phyloP scores from a whole-genome alignment of 1,140 invertebrate species.

The Sipha flava region DNA sequence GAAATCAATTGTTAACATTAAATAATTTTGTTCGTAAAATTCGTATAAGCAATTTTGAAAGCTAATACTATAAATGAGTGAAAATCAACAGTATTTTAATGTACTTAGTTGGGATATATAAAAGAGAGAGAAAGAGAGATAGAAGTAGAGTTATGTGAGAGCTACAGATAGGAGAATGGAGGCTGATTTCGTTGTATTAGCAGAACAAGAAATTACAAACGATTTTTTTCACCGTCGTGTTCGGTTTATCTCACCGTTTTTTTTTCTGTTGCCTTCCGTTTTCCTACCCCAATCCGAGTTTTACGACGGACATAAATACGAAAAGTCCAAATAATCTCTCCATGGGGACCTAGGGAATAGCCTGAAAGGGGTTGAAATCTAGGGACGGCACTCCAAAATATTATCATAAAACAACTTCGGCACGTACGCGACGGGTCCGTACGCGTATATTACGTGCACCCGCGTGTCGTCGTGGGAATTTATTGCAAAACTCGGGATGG shows the following conservation, averaged over 20 bases:
- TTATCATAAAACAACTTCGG: not conserved
- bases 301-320: conserved; percentile 14
- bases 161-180: no score
- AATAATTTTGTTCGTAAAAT: no score
- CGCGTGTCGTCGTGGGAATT: no score
- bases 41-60: no score
- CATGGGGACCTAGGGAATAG: not conserved
- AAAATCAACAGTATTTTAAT: no score
- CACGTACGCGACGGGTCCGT: not conserved
- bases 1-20: no score
- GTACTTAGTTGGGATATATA: no score
- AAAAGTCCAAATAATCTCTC: not conserved
- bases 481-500: no score
- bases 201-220: not conserved
- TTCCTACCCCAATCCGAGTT: not conserved
- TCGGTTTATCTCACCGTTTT: not conserved
- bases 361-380: not conserved
- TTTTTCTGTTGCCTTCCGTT: not conserved
- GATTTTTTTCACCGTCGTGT: not conserved
- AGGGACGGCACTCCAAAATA: not conserved
- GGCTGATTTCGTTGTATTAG: not conserved
- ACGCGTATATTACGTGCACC: no score
- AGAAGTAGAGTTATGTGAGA: no score
- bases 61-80: no score
- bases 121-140: no score